Evolutionary conservation across 2,888 invertebrate species (phyloP), one percentile per base, ranked within the genome.

Genomic region (Phalera bucephala): DNA sequence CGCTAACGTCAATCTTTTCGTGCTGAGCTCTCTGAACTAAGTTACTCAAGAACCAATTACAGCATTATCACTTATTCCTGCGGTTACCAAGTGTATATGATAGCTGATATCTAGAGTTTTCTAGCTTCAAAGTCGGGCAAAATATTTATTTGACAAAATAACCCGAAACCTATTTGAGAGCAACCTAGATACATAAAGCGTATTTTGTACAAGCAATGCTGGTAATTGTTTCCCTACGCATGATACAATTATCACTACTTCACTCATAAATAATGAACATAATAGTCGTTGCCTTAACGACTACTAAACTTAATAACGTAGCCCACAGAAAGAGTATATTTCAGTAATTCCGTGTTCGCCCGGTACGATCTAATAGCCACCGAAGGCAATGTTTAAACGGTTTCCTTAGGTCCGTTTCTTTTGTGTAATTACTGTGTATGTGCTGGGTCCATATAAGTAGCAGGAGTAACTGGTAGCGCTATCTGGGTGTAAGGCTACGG

Each of bases 341-440:
- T 60, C 60, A 60, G 67, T 63, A 65, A 73, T 71, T 68, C 64
- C 53, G 43, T 51, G 65, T 65, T 69, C 64, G 57, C 63, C 64
- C 62, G 48, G 57, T 50, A 56, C 53, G 40, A 59, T 68, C 61
- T 64, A 70, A 70, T 70, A 66, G 67, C 62, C 43, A 63, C 52
- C 58, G 50, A 63, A 69, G 67, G 71, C 65, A 63, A 69, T 70
- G 72, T 71, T 77, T 67, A 73, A 80, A 71, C 66, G 64, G 60
- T 72, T 67, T 63, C 70, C 68, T 71, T 65, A 66, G 65, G 69
- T 70, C 67, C 65, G 71, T 80, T 85, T 77, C 80, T 80, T 81
- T 82, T 84, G 83, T 83, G 84, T 82, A 84, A 85, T 85, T 82
- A 82, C 78, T 59, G 61, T 66, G 64, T 76, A 70, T 28, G 27